Evolutionary conservation across 2,797 vertebrate species (phyloP).

Genomic region (Gephyroberyx darwinii): DNA sequence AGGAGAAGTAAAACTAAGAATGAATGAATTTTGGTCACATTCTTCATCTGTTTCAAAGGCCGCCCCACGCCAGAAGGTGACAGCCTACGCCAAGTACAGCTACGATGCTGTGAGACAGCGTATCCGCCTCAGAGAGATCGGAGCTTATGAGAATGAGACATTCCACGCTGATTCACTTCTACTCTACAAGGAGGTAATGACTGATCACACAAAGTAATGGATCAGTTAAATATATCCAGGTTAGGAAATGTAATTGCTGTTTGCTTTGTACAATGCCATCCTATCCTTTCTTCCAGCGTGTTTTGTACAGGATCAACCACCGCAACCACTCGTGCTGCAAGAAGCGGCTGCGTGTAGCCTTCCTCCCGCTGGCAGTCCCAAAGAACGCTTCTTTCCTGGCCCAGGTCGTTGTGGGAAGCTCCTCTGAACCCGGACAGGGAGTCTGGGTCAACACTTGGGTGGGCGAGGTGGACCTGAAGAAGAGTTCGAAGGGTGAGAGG

Average conservation of each 20-base stretch:
- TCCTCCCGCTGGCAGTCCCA: conserved; percentile 74
- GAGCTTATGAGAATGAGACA: conserved; percentile 40
- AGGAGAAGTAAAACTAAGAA: too few relatives aligned
- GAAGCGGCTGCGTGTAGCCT: conserved; percentile 42
- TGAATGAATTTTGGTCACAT: too few relatives aligned
- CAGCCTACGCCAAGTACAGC: conserved; percentile 53
- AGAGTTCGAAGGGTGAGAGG: conserved; percentile 16
- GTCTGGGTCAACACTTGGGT: conserved; percentile 79
- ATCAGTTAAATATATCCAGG: too few relatives aligned
- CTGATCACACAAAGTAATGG: too few relatives aligned
- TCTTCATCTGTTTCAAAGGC: conserved; percentile 40
- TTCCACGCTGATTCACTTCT: conserved; percentile 63
- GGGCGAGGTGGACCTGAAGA: conserved; percentile 41
- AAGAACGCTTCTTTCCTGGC: conserved; percentile 52
- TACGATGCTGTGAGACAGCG: conserved; percentile 72
- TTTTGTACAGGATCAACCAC: conserved; percentile 65
- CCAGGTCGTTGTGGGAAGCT: conserved; percentile 70
- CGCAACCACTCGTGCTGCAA: conserved; percentile 64
- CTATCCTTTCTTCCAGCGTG: conserved; percentile 42
- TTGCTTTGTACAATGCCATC: too few relatives aligned
- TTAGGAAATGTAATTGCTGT: background rate
- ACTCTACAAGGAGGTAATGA: conserved; percentile 70
- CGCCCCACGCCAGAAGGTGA: conserved; percentile 37
- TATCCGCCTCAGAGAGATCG: conserved; percentile 62
- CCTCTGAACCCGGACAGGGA: conserved; percentile 69